Evolutionary conservation across 1,140 invertebrate genomes (phyloP), one percentile per base, ranked within the genome.

Genomic region (Drosophila tani): DNA sequence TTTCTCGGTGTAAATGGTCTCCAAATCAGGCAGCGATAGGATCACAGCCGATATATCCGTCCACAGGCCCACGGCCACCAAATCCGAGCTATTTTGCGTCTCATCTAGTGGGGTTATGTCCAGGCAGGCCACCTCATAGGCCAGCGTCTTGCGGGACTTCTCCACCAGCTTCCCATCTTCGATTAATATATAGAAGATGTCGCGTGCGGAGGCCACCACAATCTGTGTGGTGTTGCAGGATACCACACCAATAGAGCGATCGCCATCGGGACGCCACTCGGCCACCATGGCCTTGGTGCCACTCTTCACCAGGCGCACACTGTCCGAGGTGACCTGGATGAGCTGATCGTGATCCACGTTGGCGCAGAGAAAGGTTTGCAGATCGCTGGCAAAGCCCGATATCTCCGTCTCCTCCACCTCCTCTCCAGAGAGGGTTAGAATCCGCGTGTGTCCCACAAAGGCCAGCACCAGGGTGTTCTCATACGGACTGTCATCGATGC

Each of bases 341-440:
- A 93, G 68, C 91, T 91, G 96, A 91, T 97, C 95, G 82, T 96
- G 94, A 15, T 94, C 95, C 5, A 99, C 97, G 94, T 99, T 99
- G 0, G 97, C 97, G 69, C 97, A 98, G 81, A 96, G 97, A 83
- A 99, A 98, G 0, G 98, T 99, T 92, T 99, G 98, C 75, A 98
- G 95, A 82, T 98, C 96, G 6, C 97, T 96, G 45, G 97, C 95
- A 91, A 99, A 99, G 32, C 97, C 98, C 45, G 95, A 93, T 69
- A 98, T 97, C 91, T 99, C 97, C 0, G 98, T 99, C 93, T 99
- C 99, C 93, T 99, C 98, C 0, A 99, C 98, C 94, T 99, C 98
- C 88, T 99, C 98, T 0, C 98, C 98, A 82, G 95, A 97, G 27
- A 99, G 92, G 70, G 96, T 96, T 43, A 99, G 93, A 58, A 99